Evolutionary conservation across 2,113 vertebrate species (phyloP).

Genomic region (Phalacrocorax pelagicus): DNA sequence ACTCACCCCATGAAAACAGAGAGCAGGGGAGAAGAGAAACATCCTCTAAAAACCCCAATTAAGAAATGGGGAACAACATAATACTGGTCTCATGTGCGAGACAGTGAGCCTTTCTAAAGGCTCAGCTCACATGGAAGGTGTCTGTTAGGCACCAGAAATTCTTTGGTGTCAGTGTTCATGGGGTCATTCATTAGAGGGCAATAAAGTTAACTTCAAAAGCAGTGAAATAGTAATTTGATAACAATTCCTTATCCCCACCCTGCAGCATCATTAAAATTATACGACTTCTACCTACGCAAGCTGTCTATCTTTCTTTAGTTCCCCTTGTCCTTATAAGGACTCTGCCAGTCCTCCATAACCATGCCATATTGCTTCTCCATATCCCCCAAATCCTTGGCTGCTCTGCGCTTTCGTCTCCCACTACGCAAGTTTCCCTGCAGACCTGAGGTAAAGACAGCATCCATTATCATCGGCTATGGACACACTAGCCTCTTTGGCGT

Average conservation of each 20-base stretch:
- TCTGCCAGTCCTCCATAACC: background rate
- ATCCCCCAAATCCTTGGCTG: background rate
- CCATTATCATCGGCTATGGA: background rate
- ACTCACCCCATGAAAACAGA: background rate
- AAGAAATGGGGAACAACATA: background rate
- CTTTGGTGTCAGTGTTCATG: background rate
- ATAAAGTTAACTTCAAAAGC: background rate
- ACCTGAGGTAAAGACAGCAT: background rate
- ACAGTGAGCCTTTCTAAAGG: background rate
- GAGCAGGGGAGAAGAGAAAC: background rate
- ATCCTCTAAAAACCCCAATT: background rate
- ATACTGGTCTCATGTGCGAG: background rate
- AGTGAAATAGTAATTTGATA: background rate
- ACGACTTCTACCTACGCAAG: background rate
- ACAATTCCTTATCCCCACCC: background rate
- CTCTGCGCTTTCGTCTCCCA: background rate
- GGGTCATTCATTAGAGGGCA: background rate
- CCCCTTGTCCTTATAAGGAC: background rate
- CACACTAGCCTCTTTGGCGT: background rate
- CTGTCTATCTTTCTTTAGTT: background rate
- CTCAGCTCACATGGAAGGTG: background rate
- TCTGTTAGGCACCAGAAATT: background rate
- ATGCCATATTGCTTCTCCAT: background rate
- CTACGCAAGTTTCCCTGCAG: background rate
- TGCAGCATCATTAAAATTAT: background rate